Base-by-base conservation (phyloP, 2,888 invertebrate genomes). In the Mythimna loreyi region DNA sequence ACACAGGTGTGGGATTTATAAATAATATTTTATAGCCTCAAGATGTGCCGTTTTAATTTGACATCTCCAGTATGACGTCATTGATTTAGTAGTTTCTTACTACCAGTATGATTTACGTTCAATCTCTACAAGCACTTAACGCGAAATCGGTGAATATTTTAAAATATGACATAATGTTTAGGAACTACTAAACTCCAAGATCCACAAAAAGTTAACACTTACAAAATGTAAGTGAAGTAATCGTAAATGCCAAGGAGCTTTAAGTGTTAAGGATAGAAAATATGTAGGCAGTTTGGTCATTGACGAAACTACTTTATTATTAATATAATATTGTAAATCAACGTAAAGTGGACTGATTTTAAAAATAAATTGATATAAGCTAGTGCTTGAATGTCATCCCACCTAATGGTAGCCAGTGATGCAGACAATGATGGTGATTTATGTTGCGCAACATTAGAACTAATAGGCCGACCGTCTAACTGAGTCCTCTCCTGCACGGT, bases 141-240 rank as follows among this genome's bases (percentile, higher is more conserved):
- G 50, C 52, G 8, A 71, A 71, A 63, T 28, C 58, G 56, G 40
- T 53, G 52, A 71, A 76, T 64, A 67, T 75, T 69, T 79, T 71
- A 67, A 55, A 36, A 64, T 70, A 80, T 82, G 73, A 78, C 72
- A 77, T 75, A 82, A 82, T 82, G 50, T 68, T 68, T 70, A 67
- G 67, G 59, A 73, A 68, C 30, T 67, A 64, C 28, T 67, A 40
- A 56, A 70, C 62, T 56, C n/a, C 25, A 73, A 57, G 58, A 66
- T 61, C 49, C 28, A 50, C 59, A 53, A 61, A 60, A 52, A 70
- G 25, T 50, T 67, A 49, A 64, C 66, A 77, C 49, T 65, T 67
- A 57, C 66, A 62, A 43, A 50, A 64, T 64, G 25, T 61, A 67
- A 56, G 47, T 52, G 55, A 62, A 67, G 53, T 43, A 55, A 60